Percentiles rank a stretch among this genome's conserved stretches.
phyloP scores from a whole-genome alignment of 2,797 vertebrate genomes.

The Chaenodraco wilsoni region DNA sequence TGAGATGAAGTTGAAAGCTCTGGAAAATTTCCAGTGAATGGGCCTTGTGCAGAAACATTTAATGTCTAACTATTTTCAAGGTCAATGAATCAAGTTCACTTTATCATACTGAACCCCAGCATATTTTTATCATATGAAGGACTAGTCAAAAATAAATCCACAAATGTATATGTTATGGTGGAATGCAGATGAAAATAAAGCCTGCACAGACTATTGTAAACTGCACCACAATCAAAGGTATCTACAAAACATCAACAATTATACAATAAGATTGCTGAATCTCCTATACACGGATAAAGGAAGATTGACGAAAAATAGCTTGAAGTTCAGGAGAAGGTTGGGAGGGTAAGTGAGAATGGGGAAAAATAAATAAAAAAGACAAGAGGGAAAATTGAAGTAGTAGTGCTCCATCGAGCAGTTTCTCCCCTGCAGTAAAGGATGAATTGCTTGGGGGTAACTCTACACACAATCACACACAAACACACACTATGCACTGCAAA shows the following conservation, averaged over 20 bases:
- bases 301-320: neutral
- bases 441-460: constrained; percentile 42
- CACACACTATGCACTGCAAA: constrained; percentile 40
- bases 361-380: neutral
- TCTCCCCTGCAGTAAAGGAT: constrained; percentile 41
- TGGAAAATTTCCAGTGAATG: neutral
- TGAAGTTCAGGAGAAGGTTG: neutral
- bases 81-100: too few species aligned
- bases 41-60: neutral
- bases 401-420: constrained; percentile 42
- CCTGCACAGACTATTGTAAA: neutral
- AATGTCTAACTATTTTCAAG: neutral
- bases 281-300: too few species aligned
- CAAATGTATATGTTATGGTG: neutral
- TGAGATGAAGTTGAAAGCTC: too few species aligned
- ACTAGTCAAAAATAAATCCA: neutral
- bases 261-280: constrained; percentile 5
- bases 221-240: neutral
- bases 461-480: constrained; percentile 37
- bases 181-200: constrained; percentile 1
- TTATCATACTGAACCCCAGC: neutral
- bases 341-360: neutral
- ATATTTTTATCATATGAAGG: constrained; percentile 1
- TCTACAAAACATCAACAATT: constrained; percentile 8
- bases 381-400: constrained; percentile 19